Evolutionary conservation across 2,888 invertebrate species (phyloP), one percentile per base, ranked within the genome.

Genomic region (Cosmia pyralina): DNA sequence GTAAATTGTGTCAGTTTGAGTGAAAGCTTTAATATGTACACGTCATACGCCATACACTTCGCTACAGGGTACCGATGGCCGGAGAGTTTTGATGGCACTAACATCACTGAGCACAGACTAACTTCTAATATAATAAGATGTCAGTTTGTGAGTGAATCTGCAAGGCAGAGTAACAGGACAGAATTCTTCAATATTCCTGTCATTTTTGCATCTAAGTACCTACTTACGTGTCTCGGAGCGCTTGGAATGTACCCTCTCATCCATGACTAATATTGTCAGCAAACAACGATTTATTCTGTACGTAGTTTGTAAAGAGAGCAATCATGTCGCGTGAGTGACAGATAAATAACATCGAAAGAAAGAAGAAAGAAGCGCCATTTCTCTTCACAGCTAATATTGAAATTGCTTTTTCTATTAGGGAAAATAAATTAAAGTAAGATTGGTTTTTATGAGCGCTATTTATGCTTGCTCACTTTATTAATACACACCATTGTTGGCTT

Each of bases 301-400:
- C 4, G 13, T 55, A 46, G 44, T 46, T 46, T 22, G 28, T 41
- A n/a, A 46, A 53, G 10, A 46, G 22, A 55, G 69, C 70, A 55
- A 46, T 69, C 17, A 53, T 10, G 13, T 46, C 22, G 69, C 50
- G 4, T 44, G 59, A 52, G 17, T 19, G 58, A 28, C 44, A 72
- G 3, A 38, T 72, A 46, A 34, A 46, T 73, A 22, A 22, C 22
- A 19, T 52, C 34, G 4, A 53, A 70, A 22, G 22, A 52, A 50
- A 57, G 41, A 70, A 22, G 22, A 52, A 50, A 57, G 41, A 50
- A 8, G 50, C 46, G 22, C 19, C 22, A 38, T 46, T 46, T 19
- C 73, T 52, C 34, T 22, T 69, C 69, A 44, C 50, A 22, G 4
- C 15, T 48, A 71, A 44, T 55, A 46, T 55, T 55, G 19, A 70